Evolutionary conservation across 2,888 invertebrate genomes (phyloP).

Genomic region (Himalopsyche tibetana): DNA sequence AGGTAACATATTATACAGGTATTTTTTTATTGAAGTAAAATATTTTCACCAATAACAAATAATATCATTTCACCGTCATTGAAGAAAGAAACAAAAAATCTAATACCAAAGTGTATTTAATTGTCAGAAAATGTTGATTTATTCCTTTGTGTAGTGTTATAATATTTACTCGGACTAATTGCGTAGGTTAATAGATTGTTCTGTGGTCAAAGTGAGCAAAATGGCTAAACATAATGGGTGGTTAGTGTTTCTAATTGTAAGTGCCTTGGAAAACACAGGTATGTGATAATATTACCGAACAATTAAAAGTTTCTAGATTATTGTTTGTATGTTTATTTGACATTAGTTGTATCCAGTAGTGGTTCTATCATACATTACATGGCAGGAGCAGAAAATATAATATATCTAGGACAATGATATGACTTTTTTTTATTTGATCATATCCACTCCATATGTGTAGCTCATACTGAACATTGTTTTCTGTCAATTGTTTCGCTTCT

Average conservation of each 20-base stretch:
- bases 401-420: too few species aligned
- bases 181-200: not conserved
- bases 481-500: too few species aligned
- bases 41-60: not conserved
- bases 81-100: not conserved
- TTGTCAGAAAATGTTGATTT: not conserved
- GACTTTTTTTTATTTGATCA: too few species aligned
- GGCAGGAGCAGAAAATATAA: too few species aligned
- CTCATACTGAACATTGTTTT: too few species aligned
- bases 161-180: not conserved
- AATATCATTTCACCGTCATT: not conserved
- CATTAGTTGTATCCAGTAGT: too few species aligned
- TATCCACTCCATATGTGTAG: too few species aligned
- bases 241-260: not conserved
- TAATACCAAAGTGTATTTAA: not conserved
- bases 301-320: too few species aligned
- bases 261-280: not conserved
- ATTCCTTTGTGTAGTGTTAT: not conserved
- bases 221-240: constrained; percentile 11
- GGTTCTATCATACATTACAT: too few species aligned
- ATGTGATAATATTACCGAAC: not conserved
- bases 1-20: not conserved
- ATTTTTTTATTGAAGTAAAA: not conserved
- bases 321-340: too few species aligned
- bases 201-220: not conserved